Evolutionary conservation across 2,797 vertebrate species (phyloP).

Genomic region (Macrochelys suwanniensis): DNA sequence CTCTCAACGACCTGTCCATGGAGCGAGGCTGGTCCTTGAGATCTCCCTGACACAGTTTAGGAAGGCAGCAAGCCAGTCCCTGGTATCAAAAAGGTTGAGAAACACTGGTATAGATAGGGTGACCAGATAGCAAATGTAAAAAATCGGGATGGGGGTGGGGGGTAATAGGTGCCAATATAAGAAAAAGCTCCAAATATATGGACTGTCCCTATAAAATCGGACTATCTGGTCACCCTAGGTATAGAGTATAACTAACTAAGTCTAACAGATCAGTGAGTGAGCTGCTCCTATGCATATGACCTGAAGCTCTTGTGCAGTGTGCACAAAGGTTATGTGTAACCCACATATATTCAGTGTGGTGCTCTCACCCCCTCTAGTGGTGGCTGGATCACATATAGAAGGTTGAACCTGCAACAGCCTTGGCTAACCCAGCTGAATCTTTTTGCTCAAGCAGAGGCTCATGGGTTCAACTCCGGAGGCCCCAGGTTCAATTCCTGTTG

Average conservation of each 20-base stretch:
- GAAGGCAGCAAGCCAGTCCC: not conserved
- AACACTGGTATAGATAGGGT: not conserved
- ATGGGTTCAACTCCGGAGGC: not conserved
- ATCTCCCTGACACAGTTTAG: not conserved
- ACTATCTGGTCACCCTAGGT: too few relatives aligned
- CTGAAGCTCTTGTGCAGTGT: not conserved
- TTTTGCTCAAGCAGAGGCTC: not conserved
- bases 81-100: not conserved
- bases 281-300: not conserved
- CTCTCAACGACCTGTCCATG: not conserved
- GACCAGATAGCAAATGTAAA: too few relatives aligned
- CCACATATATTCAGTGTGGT: not conserved
- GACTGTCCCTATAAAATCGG: too few relatives aligned
- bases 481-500: not conserved
- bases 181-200: too few relatives aligned
- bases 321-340: not conserved
- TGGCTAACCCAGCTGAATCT: not conserved
- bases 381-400: not conserved
- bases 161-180: too few relatives aligned
- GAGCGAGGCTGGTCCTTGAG: not conserved
- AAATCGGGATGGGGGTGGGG: too few relatives aligned
- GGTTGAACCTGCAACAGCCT: not conserved
- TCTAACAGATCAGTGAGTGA: not conserved
- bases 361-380: accelerated
- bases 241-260: not conserved